These are phyloP conservation scores for Holcopasites calliopsidis DNA, from an alignment of 1,140 invertebrate species.

Conservation along the genomic window DNA sequence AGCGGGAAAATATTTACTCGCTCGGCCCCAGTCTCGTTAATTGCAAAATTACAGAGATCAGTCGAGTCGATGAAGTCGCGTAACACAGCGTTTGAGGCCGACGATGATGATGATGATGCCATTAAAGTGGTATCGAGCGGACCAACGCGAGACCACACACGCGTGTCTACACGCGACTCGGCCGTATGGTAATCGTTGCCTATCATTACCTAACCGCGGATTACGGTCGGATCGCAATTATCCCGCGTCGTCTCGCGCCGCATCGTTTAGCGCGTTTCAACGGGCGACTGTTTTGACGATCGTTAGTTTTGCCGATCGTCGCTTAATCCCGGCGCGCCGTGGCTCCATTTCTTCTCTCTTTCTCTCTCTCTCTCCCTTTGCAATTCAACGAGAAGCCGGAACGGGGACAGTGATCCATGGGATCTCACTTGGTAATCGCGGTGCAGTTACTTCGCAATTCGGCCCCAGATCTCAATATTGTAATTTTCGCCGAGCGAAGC, in stretches of 20 bases:
- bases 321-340: too few species aligned
- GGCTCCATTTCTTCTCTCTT: neutral
- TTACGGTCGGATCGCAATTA: conserved; percentile 73
- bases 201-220: conserved; percentile 73
- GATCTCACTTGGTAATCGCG: conserved; percentile 67
- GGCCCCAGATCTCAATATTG: conserved; percentile 65
- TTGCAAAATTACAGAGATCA: conserved; percentile 37
- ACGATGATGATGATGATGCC: conserved; percentile 63
- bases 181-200: conserved; percentile 53
- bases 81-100: conserved; percentile 44
- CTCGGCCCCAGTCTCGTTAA: conserved; percentile 26
- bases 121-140: conserved; percentile 64
- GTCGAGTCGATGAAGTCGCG: conserved; percentile 40
- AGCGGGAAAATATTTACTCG: too few species aligned
- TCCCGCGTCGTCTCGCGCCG: conserved; percentile 60
- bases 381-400: conserved; percentile 15
- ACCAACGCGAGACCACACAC: conserved; percentile 8
- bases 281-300: conserved; percentile 71
- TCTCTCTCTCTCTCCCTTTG: conserved; percentile 4
- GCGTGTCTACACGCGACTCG: conserved; percentile 2
- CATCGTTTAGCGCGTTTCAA: conserved; percentile 59
- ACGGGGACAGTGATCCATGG: conserved; percentile 29
- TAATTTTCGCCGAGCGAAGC: conserved; percentile 54
- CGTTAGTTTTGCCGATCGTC: conserved; percentile 62
- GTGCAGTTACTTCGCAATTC: conserved; percentile 29